Evolutionary conservation across 2,113 vertebrate species (phyloP).

Genomic region (Pontoporia blainvillei): DNA sequence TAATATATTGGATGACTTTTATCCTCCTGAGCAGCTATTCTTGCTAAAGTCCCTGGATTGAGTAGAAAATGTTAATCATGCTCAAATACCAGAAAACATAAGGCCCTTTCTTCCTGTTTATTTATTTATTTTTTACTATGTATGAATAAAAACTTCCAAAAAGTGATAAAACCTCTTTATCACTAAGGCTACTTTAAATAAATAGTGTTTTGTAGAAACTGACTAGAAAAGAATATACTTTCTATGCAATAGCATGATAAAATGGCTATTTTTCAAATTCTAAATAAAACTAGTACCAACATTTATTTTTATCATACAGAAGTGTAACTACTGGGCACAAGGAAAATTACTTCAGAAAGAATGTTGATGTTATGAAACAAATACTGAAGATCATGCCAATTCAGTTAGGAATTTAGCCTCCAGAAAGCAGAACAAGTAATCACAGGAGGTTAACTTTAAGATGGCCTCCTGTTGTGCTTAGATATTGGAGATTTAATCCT

Average conservation of each 20-base stretch:
- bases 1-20: not conserved
- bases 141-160: conserved; percentile 16
- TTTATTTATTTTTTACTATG: not conserved
- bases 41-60: not conserved
- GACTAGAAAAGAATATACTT: not conserved
- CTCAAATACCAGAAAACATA: not conserved
- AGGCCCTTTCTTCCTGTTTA: not conserved
- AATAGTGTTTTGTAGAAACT: not conserved
- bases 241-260: not conserved
- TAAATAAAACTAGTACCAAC: conserved; percentile 9
- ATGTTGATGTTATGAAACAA: not conserved
- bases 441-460: conserved; percentile 23
- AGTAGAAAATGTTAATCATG: not conserved
- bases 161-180: not conserved
- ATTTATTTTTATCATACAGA: conserved; percentile 23
- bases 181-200: not conserved
- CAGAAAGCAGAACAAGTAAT: not conserved
- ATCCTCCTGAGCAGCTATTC: not conserved
- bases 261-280: not conserved
- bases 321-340: not conserved
- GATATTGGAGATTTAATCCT: conserved; percentile 20
- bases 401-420: conserved; percentile 25
- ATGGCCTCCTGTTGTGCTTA: not conserved
- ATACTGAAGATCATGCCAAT: not conserved
- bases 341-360: conserved; percentile 40